These are phyloP conservation scores for Epistrophe grossulariae DNA, from an alignment of 2,888 invertebrate species.

Conservation along the genomic window DNA sequence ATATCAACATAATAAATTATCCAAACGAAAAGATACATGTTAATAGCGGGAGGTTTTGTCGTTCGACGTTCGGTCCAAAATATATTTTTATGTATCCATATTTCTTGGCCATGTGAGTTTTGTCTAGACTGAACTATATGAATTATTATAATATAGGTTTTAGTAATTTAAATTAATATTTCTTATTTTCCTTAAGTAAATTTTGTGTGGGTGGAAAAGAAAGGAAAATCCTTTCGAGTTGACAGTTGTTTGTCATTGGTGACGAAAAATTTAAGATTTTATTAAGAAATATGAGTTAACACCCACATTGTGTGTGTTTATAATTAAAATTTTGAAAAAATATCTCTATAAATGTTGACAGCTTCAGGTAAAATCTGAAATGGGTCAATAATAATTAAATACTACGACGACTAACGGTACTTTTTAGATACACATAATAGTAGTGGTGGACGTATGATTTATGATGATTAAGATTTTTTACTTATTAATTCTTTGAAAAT, in stretches of 20 bases:
- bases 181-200: slow-evolving; percentile 33
- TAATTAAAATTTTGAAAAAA: slow-evolving; percentile 8
- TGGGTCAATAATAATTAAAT: slow-evolving; percentile 13
- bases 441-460: no score
- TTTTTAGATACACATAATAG: no score
- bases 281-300: slow-evolving; percentile 12
- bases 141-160: background rate
- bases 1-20: slow-evolving; percentile 17
- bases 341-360: background rate
- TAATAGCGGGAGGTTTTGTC: slow-evolving; percentile 48
- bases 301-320: slow-evolving; percentile 2
- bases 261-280: slow-evolving; percentile 35
- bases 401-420: background rate
- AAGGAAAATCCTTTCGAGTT: slow-evolving; percentile 48
- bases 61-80: slow-evolving; percentile 42
- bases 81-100: background rate
- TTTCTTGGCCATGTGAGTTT: slow-evolving; percentile 62
- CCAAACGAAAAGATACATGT: slow-evolving; percentile 34
- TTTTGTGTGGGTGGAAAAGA: slow-evolving; percentile 28
- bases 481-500: no score
- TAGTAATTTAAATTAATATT: slow-evolving; percentile 40
- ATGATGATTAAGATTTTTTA: no score
- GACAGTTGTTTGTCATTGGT: slow-evolving; percentile 34
- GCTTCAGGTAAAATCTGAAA: slow-evolving; percentile 7
- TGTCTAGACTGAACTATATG: slow-evolving; percentile 64